Evolutionary conservation across 2,797 vertebrate genomes (phyloP).

Genomic region (Pogonophryne albipinna): DNA sequence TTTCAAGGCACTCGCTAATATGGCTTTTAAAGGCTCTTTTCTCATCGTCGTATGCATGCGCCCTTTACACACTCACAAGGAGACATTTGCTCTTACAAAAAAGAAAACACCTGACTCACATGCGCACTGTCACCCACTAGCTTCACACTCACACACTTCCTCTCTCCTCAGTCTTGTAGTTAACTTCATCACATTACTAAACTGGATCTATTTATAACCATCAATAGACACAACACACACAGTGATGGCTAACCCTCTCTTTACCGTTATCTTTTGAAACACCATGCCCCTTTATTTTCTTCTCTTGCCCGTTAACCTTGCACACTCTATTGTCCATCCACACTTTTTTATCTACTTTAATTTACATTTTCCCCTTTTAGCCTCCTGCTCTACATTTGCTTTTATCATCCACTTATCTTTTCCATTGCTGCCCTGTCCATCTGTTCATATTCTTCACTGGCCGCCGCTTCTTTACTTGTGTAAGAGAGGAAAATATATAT

Average conservation of each 20-base stretch:
- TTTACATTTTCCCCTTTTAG: slow-evolving; percentile 2
- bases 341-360: slow-evolving; percentile 24
- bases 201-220: slow-evolving; percentile 49
- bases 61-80: slow-evolving; percentile 22
- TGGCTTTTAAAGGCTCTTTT: slow-evolving; percentile 72
- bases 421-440: slow-evolving; percentile 4
- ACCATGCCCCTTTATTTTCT: slow-evolving; percentile 8
- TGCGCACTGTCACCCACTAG: slow-evolving; percentile 35
- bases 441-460: slow-evolving; percentile 15
- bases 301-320: slow-evolving; percentile 14
- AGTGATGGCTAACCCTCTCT: slow-evolving; percentile 35
- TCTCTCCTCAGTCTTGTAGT: slow-evolving; percentile 20
- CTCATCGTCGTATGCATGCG: slow-evolving; percentile 29
- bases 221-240: slow-evolving; percentile 13
- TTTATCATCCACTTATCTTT: slow-evolving; percentile 2
- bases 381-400: slow-evolving; percentile 7
- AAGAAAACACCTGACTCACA: slow-evolving; percentile 43
- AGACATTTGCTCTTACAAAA: slow-evolving; percentile 11
- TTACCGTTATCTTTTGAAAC: slow-evolving; percentile 36
- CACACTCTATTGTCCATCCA: neutral
- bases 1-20: slow-evolving; percentile 74
- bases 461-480: slow-evolving; percentile 13
- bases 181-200: slow-evolving; percentile 48
- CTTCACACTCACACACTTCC: slow-evolving; percentile 26
- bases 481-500: neutral